phyloP scores from a whole-genome alignment of 2,797 vertebrate genomes.

The Alectoris magna region DNA sequence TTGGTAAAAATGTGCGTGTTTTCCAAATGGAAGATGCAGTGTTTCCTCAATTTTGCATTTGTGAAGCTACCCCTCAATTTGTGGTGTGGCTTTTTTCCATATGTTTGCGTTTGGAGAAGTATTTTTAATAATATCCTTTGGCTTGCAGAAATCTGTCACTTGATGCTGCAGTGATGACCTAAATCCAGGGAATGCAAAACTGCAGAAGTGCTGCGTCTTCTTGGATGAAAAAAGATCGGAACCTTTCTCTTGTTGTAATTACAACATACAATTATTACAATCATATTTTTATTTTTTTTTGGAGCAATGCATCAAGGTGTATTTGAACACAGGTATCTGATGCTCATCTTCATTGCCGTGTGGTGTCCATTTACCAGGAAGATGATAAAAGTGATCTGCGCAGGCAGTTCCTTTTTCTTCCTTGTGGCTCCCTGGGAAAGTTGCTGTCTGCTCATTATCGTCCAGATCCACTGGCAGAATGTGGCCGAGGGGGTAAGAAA shows the following conservation, averaged over 20 bases:
- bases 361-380: neutral
- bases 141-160: neutral
- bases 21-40: neutral
- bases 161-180: neutral
- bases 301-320: neutral
- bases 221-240: neutral
- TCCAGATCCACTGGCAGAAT: neutral
- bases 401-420: neutral
- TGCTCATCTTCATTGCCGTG: neutral
- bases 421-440: neutral
- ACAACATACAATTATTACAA: neutral
- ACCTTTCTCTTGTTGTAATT: neutral
- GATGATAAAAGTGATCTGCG: neutral
- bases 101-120: neutral
- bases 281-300: no score
- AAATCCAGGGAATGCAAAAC: neutral
- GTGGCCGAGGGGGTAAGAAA: neutral
- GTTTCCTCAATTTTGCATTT: no score
- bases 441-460: rapidly evolving
- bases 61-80: no score
- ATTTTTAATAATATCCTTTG: neutral
- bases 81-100: neutral
- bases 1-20: constrained; percentile 10
- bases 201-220: neutral
- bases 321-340: neutral